A percentile compares a stretch with the other conserved stretches of the same genome.
Evolutionary conservation across 1,140 invertebrate genomes (phyloP).

Genomic region (Drosophila guanche): DNA sequence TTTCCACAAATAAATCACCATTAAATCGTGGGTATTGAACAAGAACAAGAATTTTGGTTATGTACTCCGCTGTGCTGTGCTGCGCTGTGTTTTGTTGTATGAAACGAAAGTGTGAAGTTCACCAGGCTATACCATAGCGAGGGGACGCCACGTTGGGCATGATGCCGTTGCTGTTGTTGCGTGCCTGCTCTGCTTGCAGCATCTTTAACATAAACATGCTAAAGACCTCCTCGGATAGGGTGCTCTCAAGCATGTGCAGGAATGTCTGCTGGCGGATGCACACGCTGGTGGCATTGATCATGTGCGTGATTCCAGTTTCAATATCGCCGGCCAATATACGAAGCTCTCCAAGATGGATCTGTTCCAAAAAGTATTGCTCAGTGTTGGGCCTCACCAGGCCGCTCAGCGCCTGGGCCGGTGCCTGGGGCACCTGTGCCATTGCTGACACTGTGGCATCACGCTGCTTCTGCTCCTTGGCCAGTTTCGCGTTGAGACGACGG

Average conservation of each 20-base stretch:
- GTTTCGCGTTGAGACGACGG: too few species aligned
- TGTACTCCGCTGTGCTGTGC: too few species aligned
- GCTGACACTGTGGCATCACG: constrained; percentile 33
- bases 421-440: constrained; percentile 40
- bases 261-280: constrained; percentile 96
- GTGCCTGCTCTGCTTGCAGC: constrained; percentile 82
- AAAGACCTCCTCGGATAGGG: constrained; percentile 95
- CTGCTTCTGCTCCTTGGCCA: too few species aligned
- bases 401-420: constrained; percentile 89
- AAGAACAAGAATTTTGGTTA: too few species aligned
- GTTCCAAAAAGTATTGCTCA: constrained; percentile 85
- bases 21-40: too few species aligned
- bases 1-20: too few species aligned
- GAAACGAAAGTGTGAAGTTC: too few species aligned
- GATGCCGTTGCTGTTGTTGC: too few species aligned
- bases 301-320: constrained; percentile 95
- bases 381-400: constrained; percentile 86
- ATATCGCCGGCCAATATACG: constrained; percentile 92
- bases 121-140: too few species aligned
- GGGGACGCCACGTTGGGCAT: too few species aligned
- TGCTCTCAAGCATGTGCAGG: constrained; percentile 94
- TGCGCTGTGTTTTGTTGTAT: too few species aligned
- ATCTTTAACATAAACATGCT: constrained; percentile 92
- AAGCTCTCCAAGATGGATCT: constrained; percentile 94
- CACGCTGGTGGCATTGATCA: constrained; percentile 96